These are phyloP conservation scores for Trachythela sp. DNA, from an alignment of 64 coral and sea anemone species.

Conservation along the genomic window DNA sequence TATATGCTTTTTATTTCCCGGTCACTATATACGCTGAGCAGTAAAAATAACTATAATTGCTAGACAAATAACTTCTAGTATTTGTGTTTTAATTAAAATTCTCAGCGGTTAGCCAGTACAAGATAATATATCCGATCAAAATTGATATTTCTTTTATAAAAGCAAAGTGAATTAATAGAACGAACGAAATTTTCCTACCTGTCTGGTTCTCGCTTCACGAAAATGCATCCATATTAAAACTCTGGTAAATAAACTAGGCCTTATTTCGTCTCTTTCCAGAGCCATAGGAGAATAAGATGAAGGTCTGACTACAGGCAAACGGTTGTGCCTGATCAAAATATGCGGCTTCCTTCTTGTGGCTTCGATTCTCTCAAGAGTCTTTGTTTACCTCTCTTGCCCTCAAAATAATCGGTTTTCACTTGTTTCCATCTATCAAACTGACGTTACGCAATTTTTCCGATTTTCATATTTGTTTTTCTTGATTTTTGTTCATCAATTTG, in stretches of 20 bases:
- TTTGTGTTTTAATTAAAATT: background rate
- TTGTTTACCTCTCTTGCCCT: background rate
- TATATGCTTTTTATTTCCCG: too few relatives aligned
- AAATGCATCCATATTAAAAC: slow-evolving; percentile 25
- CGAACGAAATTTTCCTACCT: background rate
- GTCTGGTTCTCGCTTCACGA: background rate
- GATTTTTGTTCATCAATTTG: too few relatives aligned
- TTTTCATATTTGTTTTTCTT: too few relatives aligned
- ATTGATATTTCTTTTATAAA: background rate
- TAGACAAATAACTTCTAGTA: background rate
- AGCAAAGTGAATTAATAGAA: background rate
- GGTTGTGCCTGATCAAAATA: background rate
- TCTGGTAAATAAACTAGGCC: background rate
- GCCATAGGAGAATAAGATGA: background rate
- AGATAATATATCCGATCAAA: background rate
- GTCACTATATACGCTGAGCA: background rate
- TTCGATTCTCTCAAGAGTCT: background rate
- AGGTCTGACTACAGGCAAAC: background rate
- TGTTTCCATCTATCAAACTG: too few relatives aligned
- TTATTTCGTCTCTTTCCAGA: background rate
- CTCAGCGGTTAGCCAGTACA: background rate
- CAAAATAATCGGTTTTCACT: background rate
- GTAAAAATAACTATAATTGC: background rate
- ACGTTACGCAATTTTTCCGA: too few relatives aligned
- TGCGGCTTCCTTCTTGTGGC: background rate